Evolutionary conservation across 2,113 vertebrate species (phyloP).

Genomic region (Crotophaga sulcirostris): DNA sequence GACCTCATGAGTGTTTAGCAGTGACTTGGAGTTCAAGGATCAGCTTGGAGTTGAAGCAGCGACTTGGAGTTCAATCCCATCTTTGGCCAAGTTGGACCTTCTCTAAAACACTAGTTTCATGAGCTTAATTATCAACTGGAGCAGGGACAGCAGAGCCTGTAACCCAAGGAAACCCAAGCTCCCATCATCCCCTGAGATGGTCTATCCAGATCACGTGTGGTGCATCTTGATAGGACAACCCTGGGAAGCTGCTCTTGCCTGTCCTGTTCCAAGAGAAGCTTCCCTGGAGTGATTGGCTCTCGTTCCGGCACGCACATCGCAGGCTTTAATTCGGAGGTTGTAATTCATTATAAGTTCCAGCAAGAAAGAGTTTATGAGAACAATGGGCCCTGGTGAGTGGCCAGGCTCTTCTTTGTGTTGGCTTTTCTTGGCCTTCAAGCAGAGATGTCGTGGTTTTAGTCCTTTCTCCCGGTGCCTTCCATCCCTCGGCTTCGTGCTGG

Average conservation of each 20-base stretch:
- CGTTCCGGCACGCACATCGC: fast-evolving
- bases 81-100: not conserved
- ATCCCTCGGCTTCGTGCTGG: not conserved
- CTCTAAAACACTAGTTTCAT: fast-evolving
- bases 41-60: not conserved
- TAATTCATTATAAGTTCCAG: not conserved
- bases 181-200: fast-evolving
- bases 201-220: not conserved
- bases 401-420: not conserved
- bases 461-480: not conserved
- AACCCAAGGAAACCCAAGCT: not conserved
- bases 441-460: not conserved
- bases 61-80: not conserved
- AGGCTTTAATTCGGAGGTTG: not conserved
- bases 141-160: not conserved
- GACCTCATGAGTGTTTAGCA: fast-evolving
- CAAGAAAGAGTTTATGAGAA: not conserved
- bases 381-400: not conserved
- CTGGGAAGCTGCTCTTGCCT: not conserved
- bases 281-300: not conserved
- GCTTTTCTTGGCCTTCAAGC: not conserved
- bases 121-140: not conserved
- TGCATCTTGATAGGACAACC: not conserved
- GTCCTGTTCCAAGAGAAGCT: not conserved
- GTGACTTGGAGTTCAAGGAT: not conserved